These are phyloP conservation scores for Saiga tatarica DNA, from an alignment of 2,113 vertebrate species.

Conservation along the genomic window DNA sequence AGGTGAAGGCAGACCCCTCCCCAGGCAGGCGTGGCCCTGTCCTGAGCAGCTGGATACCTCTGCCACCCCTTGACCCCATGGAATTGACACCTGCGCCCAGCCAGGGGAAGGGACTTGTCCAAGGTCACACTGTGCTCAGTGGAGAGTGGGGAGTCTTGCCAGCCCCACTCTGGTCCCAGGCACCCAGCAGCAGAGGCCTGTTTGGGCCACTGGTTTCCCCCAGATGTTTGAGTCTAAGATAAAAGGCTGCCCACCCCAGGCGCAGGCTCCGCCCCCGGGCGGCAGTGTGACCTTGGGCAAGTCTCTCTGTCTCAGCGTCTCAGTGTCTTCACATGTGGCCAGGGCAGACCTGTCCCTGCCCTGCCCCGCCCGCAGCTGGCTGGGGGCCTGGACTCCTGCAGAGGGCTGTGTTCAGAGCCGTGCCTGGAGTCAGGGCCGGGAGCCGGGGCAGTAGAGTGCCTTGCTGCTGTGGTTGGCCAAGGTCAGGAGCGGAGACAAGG, in stretches of 20 bases:
- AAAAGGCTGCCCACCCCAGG: background rate
- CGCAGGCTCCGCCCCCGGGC: background rate
- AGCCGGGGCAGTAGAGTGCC: background rate
- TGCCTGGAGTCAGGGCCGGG: background rate
- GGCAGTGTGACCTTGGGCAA: slow-evolving; percentile 39
- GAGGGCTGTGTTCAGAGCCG: background rate
- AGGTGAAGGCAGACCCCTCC: background rate
- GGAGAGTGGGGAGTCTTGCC: background rate
- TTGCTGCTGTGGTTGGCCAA: background rate
- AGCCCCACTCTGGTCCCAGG: background rate
- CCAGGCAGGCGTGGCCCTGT: background rate
- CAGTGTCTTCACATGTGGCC: background rate
- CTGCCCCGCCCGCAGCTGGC: background rate
- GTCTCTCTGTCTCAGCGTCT: background rate
- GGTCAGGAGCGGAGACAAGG: background rate
- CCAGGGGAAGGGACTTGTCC: background rate
- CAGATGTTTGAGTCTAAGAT: background rate
- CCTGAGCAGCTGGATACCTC: background rate
- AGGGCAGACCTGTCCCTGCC: background rate
- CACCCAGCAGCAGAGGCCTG: background rate
- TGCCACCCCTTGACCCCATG: background rate
- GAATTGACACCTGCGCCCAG: background rate
- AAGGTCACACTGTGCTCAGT: background rate
- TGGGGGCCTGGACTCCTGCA: background rate
- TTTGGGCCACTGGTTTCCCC: background rate